Evolutionary conservation across 2,888 invertebrate genomes (phyloP).

Genomic region (Platerodrilus igneus): DNA sequence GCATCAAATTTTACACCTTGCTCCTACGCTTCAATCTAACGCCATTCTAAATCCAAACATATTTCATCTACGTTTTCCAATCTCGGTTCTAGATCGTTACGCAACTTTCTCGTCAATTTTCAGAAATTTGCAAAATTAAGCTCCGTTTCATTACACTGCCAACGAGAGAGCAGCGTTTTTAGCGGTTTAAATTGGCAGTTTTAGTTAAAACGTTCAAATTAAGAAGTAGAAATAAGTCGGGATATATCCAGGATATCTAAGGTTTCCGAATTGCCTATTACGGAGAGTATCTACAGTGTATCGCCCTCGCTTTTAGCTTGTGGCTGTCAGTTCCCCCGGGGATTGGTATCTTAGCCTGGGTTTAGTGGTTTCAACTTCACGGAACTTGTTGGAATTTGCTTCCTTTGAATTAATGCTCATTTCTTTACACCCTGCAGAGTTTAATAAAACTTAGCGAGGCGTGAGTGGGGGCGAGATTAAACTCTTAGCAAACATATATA

Average conservation of each 20-base stretch:
- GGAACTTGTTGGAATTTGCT: conserved; percentile 18
- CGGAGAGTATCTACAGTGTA: conserved; percentile 24
- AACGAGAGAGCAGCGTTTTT: conserved; percentile 4
- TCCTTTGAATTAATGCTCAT: conserved; percentile 16
- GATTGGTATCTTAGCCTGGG: conserved; percentile 13
- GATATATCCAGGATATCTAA: conserved; percentile 10
- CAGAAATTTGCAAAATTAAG: no score
- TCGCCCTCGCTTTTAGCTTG: conserved; percentile 19
- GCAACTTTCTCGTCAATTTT: no score
- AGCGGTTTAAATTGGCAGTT: conserved; percentile 10
- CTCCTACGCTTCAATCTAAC: no score
- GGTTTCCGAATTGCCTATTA: conserved; percentile 25
- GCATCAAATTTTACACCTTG: no score
- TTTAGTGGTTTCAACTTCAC: conserved; percentile 22
- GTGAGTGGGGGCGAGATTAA: no score
- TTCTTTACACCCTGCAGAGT: conserved; percentile 13
- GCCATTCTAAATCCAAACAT: no score
- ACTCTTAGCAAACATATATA: no score
- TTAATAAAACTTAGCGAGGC: no score
- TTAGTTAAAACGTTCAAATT: conserved; percentile 4
- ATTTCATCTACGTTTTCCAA: no score
- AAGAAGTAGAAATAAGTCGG: conserved; percentile 17
- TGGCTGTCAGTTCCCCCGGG: conserved; percentile 14
- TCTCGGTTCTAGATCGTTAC: no score
- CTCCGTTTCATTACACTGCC: conserved; percentile 4